Evolutionary conservation across 1,140 invertebrate species (phyloP).

Genomic region (Pseudomyrmex pallidus): DNA sequence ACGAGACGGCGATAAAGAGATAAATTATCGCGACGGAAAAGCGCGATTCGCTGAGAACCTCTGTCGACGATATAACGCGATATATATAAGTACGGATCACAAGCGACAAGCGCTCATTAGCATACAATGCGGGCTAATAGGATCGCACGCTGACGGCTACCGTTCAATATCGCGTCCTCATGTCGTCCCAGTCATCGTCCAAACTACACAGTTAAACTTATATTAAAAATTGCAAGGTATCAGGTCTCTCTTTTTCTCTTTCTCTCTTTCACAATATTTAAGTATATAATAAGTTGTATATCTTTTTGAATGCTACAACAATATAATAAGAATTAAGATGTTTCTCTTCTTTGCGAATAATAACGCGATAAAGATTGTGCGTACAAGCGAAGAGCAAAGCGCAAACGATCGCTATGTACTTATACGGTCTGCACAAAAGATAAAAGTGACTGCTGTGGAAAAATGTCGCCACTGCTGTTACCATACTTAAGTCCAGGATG

Average conservation of each 20-base stretch:
- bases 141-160: constrained; percentile 80
- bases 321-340: constrained; percentile 2
- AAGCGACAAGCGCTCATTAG: constrained; percentile 80
- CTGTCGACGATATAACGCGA: constrained; percentile 73
- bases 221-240: constrained; percentile 45
- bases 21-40: constrained; percentile 42
- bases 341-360: constrained; percentile 45
- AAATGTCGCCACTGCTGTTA: not conserved
- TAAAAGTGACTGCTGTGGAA: not conserved
- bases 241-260: not conserved
- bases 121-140: constrained; percentile 82
- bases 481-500: constrained; percentile 12
- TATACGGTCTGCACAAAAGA: not conserved
- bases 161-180: constrained; percentile 67
- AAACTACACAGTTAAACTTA: not conserved
- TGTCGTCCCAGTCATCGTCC: constrained; percentile 51
- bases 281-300: not conserved
- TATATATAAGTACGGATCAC: constrained; percentile 78
- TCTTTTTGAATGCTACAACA: not conserved
- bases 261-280: not conserved
- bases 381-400: not conserved
- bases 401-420: not conserved
- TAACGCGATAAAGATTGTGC: constrained; percentile 36
- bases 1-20: constrained; percentile 16
- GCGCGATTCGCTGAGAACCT: constrained; percentile 69